Conservation (phyloP, 1,140 invertebrate species). For the Papilio xuthus region DNA sequence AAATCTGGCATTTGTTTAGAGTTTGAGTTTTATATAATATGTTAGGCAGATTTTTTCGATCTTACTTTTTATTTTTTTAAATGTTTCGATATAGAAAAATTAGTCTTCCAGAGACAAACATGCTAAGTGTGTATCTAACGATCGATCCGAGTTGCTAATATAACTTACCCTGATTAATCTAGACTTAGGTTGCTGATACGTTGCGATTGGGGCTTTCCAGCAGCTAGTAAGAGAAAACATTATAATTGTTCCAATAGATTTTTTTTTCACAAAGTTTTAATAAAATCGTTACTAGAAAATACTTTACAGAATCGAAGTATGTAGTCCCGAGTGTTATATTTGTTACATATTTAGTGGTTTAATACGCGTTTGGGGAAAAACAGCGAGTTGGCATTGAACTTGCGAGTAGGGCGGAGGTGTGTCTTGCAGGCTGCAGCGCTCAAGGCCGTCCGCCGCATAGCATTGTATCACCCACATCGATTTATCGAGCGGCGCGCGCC, state of each 20-base stretch:
- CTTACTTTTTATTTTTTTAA: too few relatives aligned
- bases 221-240: neutral
- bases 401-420: conserved; percentile 71
- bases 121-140: too few relatives aligned
- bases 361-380: conserved; percentile 46
- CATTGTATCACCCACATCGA: conserved; percentile 77
- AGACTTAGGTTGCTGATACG: too few relatives aligned
- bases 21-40: too few relatives aligned
- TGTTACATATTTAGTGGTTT: conserved; percentile 46
- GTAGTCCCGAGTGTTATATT: neutral
- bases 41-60: too few relatives aligned
- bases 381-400: conserved; percentile 75
- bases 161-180: too few relatives aligned
- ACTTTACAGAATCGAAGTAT: neutral
- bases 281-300: neutral
- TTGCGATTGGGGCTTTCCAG: neutral
- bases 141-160: too few relatives aligned
- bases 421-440: conserved; percentile 74
- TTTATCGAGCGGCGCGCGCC: conserved; percentile 79
- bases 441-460: conserved; percentile 73
- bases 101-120: too few relatives aligned
- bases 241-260: neutral
- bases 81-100: too few relatives aligned
- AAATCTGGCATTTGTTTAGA: too few relatives aligned
- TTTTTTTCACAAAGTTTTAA: conserved; percentile 26